Evolutionary conservation across 1,140 invertebrate species (phyloP), one percentile per base, ranked within the genome.

Genomic region (Eciton burchellii): DNA sequence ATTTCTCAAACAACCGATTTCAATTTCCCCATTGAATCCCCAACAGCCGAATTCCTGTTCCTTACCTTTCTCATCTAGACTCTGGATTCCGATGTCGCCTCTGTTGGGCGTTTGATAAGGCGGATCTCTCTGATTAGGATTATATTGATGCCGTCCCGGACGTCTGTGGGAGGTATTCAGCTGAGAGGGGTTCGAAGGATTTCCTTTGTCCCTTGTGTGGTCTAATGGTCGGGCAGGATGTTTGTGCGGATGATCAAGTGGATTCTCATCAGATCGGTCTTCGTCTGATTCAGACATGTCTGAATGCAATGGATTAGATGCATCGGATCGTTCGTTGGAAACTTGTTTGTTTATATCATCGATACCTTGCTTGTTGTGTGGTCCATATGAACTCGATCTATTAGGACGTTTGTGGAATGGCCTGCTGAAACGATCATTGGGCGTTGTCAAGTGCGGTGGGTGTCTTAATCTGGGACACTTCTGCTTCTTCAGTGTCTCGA

Each of bases 71-170:
- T 96, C 97, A 81, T 96, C 95, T 84, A 96, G 94, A 84, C 95
- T 95, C 87, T 95, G 95, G 70, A 96, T 95, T 21, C 96, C 96
- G 89, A 97, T 97, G 91, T 98, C 97, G 72, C 97, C 97, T 93
- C 96, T 94, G 70, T 95, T 90, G 35, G 90, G 82, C 0, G 77
- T 12, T 62, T 90, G 87, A 12, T 16, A 47, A 2, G 83, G 56
- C 70, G 66, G 24, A 62, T 79, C 6, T 35, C 35, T n/a, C 35
- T 6, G 45, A 16, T 71, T 52, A 68, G 41, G 19, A 41, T 65
- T n/a, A n/a, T 63, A 63, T 21, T 0, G 2, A 3, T 60, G 11
- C 0, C 29, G 24, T 2, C 14, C 63, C 9, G 26, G 12, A 54
- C n/a, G 26, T 9, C 14, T 29, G 3, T 3, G 12, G 1, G 26